phyloP scores from a whole-genome alignment of 2,113 vertebrate species.

The Marcusenius ussheri region DNA sequence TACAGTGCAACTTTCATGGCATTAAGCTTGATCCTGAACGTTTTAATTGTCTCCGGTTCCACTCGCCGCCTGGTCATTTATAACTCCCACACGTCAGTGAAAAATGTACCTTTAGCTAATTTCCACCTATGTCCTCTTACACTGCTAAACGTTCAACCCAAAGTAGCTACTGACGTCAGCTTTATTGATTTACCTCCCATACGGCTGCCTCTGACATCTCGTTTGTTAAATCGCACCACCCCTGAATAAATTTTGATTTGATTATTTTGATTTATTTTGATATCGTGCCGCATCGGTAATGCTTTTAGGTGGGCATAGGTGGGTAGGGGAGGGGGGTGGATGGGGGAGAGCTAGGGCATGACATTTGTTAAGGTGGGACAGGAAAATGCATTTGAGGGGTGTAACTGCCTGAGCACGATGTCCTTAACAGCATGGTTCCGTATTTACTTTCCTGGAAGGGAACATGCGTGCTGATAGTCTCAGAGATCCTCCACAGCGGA shows the following conservation, averaged over 20 bases:
- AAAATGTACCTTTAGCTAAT: slow-evolving; percentile 7
- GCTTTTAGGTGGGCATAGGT: background rate
- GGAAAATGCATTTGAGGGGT: slow-evolving; percentile 14
- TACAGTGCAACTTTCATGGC: background rate
- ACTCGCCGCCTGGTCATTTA: background rate
- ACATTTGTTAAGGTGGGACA: slow-evolving; percentile 4
- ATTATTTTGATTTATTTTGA: background rate
- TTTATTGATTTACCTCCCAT: background rate
- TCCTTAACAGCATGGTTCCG: slow-evolving; percentile 11
- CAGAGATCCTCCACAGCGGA: background rate
- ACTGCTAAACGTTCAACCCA: background rate
- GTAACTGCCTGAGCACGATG: slow-evolving; percentile 11
- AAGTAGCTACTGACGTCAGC: background rate
- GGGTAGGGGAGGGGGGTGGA: background rate
- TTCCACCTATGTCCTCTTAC: background rate
- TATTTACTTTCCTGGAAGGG: slow-evolving; percentile 21
- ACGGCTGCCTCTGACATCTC: background rate
- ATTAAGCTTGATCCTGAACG: background rate
- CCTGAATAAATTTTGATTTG: background rate
- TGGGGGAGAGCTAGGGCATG: background rate
- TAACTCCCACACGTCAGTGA: background rate
- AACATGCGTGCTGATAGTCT: slow-evolving; percentile 21
- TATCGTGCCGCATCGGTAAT: background rate
- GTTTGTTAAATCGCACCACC: background rate
- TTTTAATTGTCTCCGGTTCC: slow-evolving; percentile 1